Evolutionary conservation across 1,140 invertebrate genomes (phyloP).

Genomic region (Drosophila pandora): DNA sequence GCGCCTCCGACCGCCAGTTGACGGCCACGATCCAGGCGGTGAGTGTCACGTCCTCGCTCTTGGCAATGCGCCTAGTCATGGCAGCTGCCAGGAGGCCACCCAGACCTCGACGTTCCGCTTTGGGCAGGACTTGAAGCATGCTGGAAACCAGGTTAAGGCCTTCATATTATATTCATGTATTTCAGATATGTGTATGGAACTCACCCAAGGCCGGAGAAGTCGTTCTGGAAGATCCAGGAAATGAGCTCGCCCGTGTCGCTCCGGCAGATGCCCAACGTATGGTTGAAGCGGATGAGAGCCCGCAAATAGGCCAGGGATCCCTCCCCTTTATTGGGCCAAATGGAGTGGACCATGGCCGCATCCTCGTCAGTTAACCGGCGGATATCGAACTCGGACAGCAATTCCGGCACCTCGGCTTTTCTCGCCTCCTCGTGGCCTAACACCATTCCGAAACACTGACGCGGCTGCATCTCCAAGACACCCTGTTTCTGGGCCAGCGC

Average conservation of each 20-base stretch:
- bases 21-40: conserved; percentile 70
- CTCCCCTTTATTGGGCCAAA: conserved; percentile 75
- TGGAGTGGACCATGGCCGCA: conserved; percentile 52
- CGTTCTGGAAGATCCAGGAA: conserved; percentile 78
- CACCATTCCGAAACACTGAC: conserved; percentile 61
- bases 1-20: conserved; percentile 64
- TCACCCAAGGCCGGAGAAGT: conserved; percentile 70
- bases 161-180: background rate
- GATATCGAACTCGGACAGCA: conserved; percentile 61
- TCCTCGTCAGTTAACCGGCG: conserved; percentile 44
- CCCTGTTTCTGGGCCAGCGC: conserved; percentile 36
- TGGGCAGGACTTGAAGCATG: conserved; percentile 67
- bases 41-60: conserved; percentile 45
- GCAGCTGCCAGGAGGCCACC: conserved; percentile 58
- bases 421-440: conserved; percentile 34
- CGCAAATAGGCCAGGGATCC: conserved; percentile 66
- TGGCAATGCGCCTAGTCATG: conserved; percentile 59
- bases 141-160: conserved; percentile 27
- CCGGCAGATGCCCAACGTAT: conserved; percentile 56
- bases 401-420: conserved; percentile 31
- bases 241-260: conserved; percentile 59
- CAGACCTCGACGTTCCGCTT: conserved; percentile 65
- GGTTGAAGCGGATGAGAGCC: conserved; percentile 59
- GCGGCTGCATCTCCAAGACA: conserved; percentile 39
- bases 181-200: background rate